These are phyloP conservation scores for Pseudorhombus dupliciocellatus DNA, from an alignment of 2,113 vertebrate genomes.

Conservation along the genomic window DNA sequence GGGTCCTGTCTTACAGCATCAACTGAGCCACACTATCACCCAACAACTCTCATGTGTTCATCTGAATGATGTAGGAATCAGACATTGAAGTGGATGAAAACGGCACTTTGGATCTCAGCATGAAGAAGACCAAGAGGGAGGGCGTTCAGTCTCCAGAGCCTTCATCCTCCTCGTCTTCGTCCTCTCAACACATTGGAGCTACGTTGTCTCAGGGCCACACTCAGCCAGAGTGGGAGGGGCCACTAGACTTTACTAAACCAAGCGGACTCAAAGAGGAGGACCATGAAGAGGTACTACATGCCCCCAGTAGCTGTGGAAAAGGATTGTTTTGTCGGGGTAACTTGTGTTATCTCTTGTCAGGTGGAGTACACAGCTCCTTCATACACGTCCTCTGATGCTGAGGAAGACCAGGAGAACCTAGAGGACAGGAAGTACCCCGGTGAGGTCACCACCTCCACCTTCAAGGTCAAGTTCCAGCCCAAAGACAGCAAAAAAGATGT, in stretches of 20 bases:
- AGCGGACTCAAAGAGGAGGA: constrained; percentile 91
- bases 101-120: constrained; percentile 95
- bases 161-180: constrained; percentile 78
- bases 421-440: constrained; percentile 96
- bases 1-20: not conserved
- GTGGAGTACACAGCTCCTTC: constrained; percentile 90
- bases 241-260: constrained; percentile 95
- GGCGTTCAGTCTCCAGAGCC: constrained; percentile 87
- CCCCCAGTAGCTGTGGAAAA: not conserved
- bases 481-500: constrained; percentile 98
- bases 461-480: constrained; percentile 94
- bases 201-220: constrained; percentile 87
- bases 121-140: constrained; percentile 91
- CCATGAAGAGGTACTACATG: constrained; percentile 86
- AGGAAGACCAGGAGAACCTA: constrained; percentile 92
- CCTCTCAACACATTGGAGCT: constrained; percentile 83
- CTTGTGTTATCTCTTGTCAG: constrained; percentile 64
- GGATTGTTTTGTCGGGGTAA: too few species aligned
- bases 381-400: constrained; percentile 94
- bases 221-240: constrained; percentile 93
- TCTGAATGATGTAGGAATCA: constrained; percentile 77
- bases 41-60: not conserved
- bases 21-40: too few species aligned
- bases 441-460: constrained; percentile 93
- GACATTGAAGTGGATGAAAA: constrained; percentile 98